Evolutionary conservation across 1,140 invertebrate species (phyloP), one percentile per base, ranked within the genome.

Genomic region (Pectinophora gossypiella): DNA sequence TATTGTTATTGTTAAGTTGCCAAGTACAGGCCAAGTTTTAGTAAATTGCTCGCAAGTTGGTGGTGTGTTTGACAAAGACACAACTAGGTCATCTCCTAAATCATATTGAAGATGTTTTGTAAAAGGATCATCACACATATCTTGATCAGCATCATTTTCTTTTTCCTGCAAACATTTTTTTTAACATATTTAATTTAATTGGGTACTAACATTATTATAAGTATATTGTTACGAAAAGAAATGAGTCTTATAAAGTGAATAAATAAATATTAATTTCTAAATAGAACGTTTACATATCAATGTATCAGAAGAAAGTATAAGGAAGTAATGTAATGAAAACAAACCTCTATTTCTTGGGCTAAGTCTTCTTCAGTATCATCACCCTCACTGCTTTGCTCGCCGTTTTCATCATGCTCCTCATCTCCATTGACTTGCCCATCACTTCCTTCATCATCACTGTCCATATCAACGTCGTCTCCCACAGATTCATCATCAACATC

Each of bases 41-140:
- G 70, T 80, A 13, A 61, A 59, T 13, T 61, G 77, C 55, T 89
- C 74, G 7, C 71, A 57, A 32, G 64, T 68, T 9, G 78, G 67
- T 12, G 89, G 85, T 13, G 57, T 68, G 58, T 59, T 87, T 36
- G 91, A 90, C 0, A 93, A 61, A 3, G 84, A 76, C 43, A 91
- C 74, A 40, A 92, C 83, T 15, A 93, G 56, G 40, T 89, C 87
- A 59, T 91, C 89, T 57, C 87, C 80, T 36, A 94, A 79, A 64
- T 94, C 92, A 84, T 91, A 87, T 49, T 85, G 80, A 1, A 93
- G 67, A 76, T 94, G 93, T 69, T 90, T 88, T 9, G 87, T 86
- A 77, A 94, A 94, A 6, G 92, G 90, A 87, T 94, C 93, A 64
- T 87, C 64, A n/a, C 70, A 22, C 16, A 84, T 75, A 40, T 81